Base-by-base conservation (phyloP, 2,797 vertebrate species). In the Tapera naevia region DNA sequence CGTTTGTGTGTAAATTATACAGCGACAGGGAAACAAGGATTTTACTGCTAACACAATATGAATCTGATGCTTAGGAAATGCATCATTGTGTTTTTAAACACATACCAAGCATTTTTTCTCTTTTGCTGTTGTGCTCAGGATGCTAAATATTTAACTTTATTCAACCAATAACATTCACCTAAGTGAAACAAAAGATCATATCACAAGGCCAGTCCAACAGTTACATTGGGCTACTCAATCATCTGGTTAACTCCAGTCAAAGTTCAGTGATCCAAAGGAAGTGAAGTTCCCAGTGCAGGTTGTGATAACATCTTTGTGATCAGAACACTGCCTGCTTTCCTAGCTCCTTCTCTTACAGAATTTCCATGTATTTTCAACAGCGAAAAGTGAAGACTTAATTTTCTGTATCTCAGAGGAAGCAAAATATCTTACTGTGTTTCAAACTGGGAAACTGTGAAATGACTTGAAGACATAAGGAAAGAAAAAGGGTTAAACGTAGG, bases 231-330 rank as follows among this genome's bases (percentile, higher is more conserved):
- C 39, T 70, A 62, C 58, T 92, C 86, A 86, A 81, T 53, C 4
- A 2, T 39, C 66, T 75, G 46, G 45, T 74, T 85, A 94, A 75
- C 46, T 73, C 46, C 25, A 85, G 84, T 8, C 48, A 51, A 94
- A 91, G 91, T 45, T 87, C 87, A 95, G n/a, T 67, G 94, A 94
- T 33, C 64, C 87, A 76, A 65, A 91, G 87, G 60, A 92, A 71
- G 79, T 62, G 81, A 89, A 83, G 79, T 56, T 73, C 84, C 66
- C 45, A 37, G 57, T 14, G 46, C 60, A 54, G 56, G 17, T 7
- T 62, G 53, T 53, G 95, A 85, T 92, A 91, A 93, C 56, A 91
- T 92, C 84, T 90, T 56, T 74, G 53, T 65, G 76, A 83, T 78
- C 80, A 89, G 58, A 85, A 72, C 72, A 84, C 24, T 0, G 0